Evolutionary conservation across 2,797 vertebrate species (phyloP).

Genomic region (Lacerta bilineata): DNA sequence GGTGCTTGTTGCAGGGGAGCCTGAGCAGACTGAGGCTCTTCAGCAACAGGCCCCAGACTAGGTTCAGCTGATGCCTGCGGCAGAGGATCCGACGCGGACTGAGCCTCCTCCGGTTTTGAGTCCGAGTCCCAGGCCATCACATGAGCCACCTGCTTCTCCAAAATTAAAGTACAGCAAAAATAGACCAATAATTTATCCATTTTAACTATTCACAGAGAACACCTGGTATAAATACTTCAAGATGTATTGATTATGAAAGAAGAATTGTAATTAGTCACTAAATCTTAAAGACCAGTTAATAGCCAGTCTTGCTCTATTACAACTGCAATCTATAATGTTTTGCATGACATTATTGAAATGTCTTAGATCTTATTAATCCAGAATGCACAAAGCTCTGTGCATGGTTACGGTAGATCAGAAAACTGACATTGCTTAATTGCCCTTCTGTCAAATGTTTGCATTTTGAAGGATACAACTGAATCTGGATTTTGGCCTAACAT

Average conservation of each 20-base stretch:
- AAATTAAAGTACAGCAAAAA: background rate
- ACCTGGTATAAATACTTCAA: background rate
- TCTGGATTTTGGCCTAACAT: background rate
- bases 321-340: slow-evolving; percentile 17
- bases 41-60: no score
- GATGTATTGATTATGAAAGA: background rate
- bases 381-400: background rate
- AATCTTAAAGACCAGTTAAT: slow-evolving; percentile 10
- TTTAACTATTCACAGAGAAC: background rate
- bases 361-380: slow-evolving; percentile 16
- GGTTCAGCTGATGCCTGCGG: no score
- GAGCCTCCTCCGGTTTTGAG: no score
- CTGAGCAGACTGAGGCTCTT: no score
- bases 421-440: slow-evolving; percentile 1
- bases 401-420: slow-evolving; percentile 11
- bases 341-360: slow-evolving; percentile 11
- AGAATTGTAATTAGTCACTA: slow-evolving; percentile 28
- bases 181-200: background rate
- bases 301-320: background rate
- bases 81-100: no score
- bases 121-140: no score
- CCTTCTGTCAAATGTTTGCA: slow-evolving; percentile 6
- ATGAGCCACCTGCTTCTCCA: background rate
- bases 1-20: no score
- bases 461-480: background rate